Base-by-base conservation (phyloP, 2,888 invertebrate species). In the Tipula helvola region DNA sequence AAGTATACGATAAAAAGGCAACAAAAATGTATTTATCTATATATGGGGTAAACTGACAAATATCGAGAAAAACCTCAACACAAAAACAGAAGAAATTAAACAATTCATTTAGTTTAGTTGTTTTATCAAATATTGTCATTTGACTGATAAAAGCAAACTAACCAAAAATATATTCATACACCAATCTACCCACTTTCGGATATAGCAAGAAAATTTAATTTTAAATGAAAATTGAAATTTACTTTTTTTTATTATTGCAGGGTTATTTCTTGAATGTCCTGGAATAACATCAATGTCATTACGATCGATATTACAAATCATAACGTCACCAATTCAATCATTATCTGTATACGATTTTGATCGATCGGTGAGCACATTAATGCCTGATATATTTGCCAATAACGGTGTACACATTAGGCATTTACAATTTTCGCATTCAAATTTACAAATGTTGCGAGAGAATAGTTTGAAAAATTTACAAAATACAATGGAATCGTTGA, bases 331-430 rank as follows among this genome's bases (percentile, higher is more conserved):
- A 44, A 94, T 98, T 89, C 97, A 97, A 91, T 97, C 97, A 86
- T 93, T 97, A 90, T 97, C 96, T 90, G 95, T 97, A 89, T 97
- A 97, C 93, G 97, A 97, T 91, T 93, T 97, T 89, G 97, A 97
- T 92, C 95, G 95, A 89, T 94, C 95, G 88, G 94, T 96, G 88
- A 95, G 95, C 88, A 94, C 95, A 89, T 93, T 97, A 87, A 95
- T 95, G 88, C 92, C 94, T 88, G 95, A 95, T 89, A 93, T 96
- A 89, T 97, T 97, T 91, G 13, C 83, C 13, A 96, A 96, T 87
- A 92, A 94, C 36, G 91, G 91, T 90, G 92, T 94, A 87, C 94
- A 93, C 90, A 94, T 96, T 90, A 94, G 93, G 89, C 95, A 94
- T 92, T 93, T 96, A 90, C 97, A 95, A 92, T 96, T 94, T 90